These are phyloP conservation scores for Oplegnathus fasciatus DNA, from an alignment of 2,113 vertebrate species.

Conservation along the genomic window DNA sequence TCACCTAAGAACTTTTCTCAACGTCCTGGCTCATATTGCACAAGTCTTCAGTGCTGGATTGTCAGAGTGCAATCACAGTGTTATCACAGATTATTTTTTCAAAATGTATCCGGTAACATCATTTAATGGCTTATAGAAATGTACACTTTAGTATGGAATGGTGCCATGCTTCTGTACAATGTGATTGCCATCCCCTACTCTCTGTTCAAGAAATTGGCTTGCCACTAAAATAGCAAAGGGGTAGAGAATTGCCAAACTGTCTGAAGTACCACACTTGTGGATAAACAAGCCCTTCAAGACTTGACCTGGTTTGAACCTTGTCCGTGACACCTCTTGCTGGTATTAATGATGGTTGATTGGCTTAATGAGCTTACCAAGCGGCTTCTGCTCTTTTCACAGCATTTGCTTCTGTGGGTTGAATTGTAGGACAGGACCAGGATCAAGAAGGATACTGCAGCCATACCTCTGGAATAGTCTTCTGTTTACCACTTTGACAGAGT, in stretches of 20 bases:
- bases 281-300: slow-evolving; percentile 13
- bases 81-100: not conserved
- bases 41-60: not conserved
- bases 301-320: slow-evolving; percentile 19
- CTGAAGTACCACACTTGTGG: not conserved
- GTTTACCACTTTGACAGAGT: slow-evolving; percentile 1
- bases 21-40: not conserved
- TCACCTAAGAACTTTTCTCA: not conserved
- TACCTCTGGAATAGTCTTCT: not conserved
- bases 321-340: slow-evolving; percentile 39
- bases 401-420: slow-evolving; percentile 25
- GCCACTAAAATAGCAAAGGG: not conserved
- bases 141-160: not conserved
- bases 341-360: slow-evolving; percentile 52
- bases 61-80: not conserved
- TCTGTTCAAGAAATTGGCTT: no score
- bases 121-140: no score
- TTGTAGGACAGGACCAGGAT: slow-evolving; percentile 28
- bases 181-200: not conserved
- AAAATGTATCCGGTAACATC: not conserved
- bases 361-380: slow-evolving; percentile 63
- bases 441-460: not conserved
- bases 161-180: not conserved
- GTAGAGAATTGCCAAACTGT: not conserved
- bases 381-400: slow-evolving; percentile 67